Evolutionary conservation across 2,888 invertebrate species (phyloP).

Genomic region (Thymelicus lineola): DNA sequence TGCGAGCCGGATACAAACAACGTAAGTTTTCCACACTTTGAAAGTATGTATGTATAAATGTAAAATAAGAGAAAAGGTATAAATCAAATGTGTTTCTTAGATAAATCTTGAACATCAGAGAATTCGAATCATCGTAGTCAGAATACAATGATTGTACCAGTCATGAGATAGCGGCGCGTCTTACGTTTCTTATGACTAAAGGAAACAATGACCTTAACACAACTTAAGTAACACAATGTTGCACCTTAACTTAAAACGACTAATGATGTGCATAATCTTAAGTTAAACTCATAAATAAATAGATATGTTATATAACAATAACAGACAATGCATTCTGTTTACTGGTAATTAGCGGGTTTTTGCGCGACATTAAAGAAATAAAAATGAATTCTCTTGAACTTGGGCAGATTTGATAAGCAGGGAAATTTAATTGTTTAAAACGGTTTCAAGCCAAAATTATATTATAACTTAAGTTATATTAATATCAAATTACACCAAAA

Average conservation of each 20-base stretch:
- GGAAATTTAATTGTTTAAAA: too few relatives aligned
- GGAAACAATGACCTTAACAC: slow-evolving; percentile 1
- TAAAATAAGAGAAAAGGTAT: too few relatives aligned
- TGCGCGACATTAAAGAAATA: not conserved
- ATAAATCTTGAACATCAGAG: not conserved
- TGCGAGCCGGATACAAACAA: not conserved
- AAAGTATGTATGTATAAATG: too few relatives aligned
- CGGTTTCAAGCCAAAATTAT: too few relatives aligned
- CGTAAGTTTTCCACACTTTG: too few relatives aligned
- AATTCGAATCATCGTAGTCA: not conserved
- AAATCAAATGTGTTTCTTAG: too few relatives aligned
- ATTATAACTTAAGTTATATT: too few relatives aligned
- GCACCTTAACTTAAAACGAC: not conserved
- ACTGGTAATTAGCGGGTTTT: not conserved
- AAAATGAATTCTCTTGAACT: not conserved
- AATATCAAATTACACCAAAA: too few relatives aligned
- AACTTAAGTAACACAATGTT: slow-evolving; percentile 3
- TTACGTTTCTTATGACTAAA: slow-evolving; percentile 1
- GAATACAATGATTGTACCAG: not conserved
- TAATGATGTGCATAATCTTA: slow-evolving; percentile 2
- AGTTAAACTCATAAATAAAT: slow-evolving; percentile 10
- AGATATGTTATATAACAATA: slow-evolving; percentile 2
- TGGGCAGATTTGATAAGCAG: too few relatives aligned
- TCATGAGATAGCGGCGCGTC: slow-evolving; percentile 1
- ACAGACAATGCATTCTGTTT: not conserved